These are phyloP conservation scores for Urophycis tenuis DNA, from an alignment of 2,797 vertebrate species.

Conservation along the genomic window DNA sequence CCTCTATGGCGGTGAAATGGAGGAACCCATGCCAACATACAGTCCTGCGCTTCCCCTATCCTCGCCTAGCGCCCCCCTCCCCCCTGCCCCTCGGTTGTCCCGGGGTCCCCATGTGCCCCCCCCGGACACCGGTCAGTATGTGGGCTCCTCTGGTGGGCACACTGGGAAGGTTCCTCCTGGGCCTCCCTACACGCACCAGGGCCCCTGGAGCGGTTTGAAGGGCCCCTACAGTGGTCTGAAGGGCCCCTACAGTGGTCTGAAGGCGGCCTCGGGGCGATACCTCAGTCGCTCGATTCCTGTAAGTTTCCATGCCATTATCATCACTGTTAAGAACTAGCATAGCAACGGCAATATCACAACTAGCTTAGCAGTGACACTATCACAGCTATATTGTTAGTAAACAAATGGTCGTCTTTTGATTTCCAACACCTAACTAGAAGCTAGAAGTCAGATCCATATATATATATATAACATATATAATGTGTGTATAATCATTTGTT, in stretches of 20 bases:
- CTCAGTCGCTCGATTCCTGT: constrained; percentile 91
- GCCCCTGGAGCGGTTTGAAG: constrained; percentile 60
- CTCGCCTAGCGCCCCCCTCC: constrained; percentile 39
- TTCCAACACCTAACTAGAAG: too few relatives aligned
- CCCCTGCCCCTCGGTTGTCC: constrained; percentile 49
- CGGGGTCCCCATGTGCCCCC: constrained; percentile 16
- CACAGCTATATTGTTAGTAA: too few relatives aligned
- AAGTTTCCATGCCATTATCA: constrained; percentile 67
- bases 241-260: constrained; percentile 64
- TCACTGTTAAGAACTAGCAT: not conserved
- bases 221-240: constrained; percentile 58
- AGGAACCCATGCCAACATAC: constrained; percentile 61
- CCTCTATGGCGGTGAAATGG: constrained; percentile 67
- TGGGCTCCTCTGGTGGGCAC: constrained; percentile 16
- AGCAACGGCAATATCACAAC: not conserved
- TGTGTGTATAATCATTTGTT: not conserved
- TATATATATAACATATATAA: not conserved
- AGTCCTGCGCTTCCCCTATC: constrained; percentile 34
- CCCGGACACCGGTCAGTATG: constrained; percentile 76
- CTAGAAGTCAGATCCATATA: too few relatives aligned
- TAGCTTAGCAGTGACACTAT: not conserved
- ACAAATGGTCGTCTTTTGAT: too few relatives aligned
- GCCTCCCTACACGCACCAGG: constrained; percentile 54
- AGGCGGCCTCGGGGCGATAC: constrained; percentile 74
- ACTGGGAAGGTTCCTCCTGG: constrained; percentile 19